Base-by-base conservation (phyloP, 2,797 vertebrate species). In the Emys orbicularis region DNA sequence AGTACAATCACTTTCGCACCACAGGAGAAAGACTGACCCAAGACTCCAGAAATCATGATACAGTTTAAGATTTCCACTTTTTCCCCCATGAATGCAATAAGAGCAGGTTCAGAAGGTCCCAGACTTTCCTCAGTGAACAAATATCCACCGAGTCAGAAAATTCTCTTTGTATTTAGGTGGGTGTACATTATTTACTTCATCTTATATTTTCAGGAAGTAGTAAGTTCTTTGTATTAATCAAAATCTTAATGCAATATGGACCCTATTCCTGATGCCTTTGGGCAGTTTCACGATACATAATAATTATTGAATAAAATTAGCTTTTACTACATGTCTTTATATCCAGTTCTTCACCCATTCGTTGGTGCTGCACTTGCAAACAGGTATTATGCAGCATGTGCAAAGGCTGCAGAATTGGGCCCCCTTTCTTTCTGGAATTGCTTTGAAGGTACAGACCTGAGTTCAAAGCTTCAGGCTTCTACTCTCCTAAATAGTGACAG, bases 41-140 rank as follows among this genome's bases (percentile, higher is more conserved):
- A 15, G 89, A 0, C 12, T 44, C 44, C 83, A 47, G 83, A 34
- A 82, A 2, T 1, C 34, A 68, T 84, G 57, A 25, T 44, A 2
- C 8, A 4, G 1, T 21, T 86, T 2, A 0, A 61, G 29, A 61
- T 15, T 34, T 31, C 13, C 29, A 31, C 57, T 31, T 6, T 61
- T 61, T 7, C 2, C 11, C 5, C 12, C 57, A 61, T 34, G 18
- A 11, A 0, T 0, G n/a, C 53, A 8, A 6, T 0, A 0, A 0
- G 15, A 44, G 1, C n/a, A 10, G 1, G 3, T 0, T 54, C 61
- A 8, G 21, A 79, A 53, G 21, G 1, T 74, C 29, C 29, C 21
- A 3, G 47, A 37, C 37, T 29, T 77, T 44, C 10, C 41, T 2
- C 12, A 41, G 27, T 18, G 49, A 49, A 18, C 15, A 52, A 81